A percentile compares a stretch with the other conserved stretches of the same genome.
Conservation (phyloP, 2,888 invertebrate species). For the Smittia aterrima region DNA sequence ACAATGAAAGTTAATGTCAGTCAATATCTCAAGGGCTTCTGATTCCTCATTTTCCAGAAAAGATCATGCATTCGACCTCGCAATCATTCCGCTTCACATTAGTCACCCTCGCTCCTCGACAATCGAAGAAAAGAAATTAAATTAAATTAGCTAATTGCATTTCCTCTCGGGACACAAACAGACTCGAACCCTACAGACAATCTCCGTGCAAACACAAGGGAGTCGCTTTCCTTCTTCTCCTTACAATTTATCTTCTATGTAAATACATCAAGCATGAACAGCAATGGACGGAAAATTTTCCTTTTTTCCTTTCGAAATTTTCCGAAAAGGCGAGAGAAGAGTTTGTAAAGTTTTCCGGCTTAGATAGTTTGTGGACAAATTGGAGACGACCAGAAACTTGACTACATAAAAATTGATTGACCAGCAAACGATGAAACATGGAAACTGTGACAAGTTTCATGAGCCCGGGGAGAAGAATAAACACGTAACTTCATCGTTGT, state of each 20-base stretch:
- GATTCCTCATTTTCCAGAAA: too few species aligned
- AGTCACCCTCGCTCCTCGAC: constrained; percentile 1
- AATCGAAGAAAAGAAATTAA: constrained; percentile 17
- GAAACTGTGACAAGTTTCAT: not conserved
- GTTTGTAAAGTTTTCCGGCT: too few species aligned
- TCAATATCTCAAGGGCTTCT: too few species aligned
- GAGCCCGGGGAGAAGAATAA: not conserved
- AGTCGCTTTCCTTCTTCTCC: not conserved
- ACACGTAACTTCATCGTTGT: not conserved
- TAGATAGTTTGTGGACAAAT: too few species aligned
- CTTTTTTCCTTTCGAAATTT: not conserved
- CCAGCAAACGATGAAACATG: not conserved
- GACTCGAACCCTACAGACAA: constrained; percentile 20
- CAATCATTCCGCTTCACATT: constrained; percentile 13
- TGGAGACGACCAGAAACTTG: not conserved
- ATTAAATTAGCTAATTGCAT: constrained; percentile 41
- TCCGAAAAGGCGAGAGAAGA: not conserved
- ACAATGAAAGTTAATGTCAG: too few species aligned
- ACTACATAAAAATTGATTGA: constrained; percentile 12
- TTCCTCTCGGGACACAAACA: constrained; percentile 39
- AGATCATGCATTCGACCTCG: too few species aligned
- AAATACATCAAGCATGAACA: constrained; percentile 26
- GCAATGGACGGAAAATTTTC: constrained; percentile 8
- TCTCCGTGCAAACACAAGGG: not conserved
- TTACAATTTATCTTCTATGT: constrained; percentile 31